Conservation (phyloP, 1,140 invertebrate genomes). For the Megathymus violae region DNA sequence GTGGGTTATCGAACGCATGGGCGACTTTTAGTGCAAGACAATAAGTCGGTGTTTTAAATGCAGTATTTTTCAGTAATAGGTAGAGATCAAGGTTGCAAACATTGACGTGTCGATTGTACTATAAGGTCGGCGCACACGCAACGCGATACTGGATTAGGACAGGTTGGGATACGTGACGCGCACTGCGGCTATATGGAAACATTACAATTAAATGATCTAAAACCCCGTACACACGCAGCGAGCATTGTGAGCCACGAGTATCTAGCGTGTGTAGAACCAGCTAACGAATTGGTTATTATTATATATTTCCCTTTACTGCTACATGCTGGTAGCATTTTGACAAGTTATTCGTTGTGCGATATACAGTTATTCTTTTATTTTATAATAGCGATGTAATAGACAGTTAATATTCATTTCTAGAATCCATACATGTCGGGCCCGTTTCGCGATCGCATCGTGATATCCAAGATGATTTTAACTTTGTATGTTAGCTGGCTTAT, state of each 20-base stretch:
- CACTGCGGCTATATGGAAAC: not conserved
- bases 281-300: too few relatives aligned
- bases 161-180: slow-evolving; percentile 3
- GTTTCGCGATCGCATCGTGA: not conserved
- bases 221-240: too few relatives aligned
- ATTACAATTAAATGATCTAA: not conserved
- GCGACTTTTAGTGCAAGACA: slow-evolving; percentile 63
- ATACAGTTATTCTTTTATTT: too few relatives aligned
- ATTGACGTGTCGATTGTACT: slow-evolving; percentile 44
- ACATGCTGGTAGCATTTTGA: too few relatives aligned
- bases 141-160: slow-evolving; percentile 23
- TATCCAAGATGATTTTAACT: not conserved
- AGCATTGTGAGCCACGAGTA: too few relatives aligned
- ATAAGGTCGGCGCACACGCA: slow-evolving; percentile 46
- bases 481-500: not conserved
- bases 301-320: too few relatives aligned
- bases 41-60: slow-evolving; percentile 77
- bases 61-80: slow-evolving; percentile 80
- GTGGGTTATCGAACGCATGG: slow-evolving; percentile 44
- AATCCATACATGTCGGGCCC: too few relatives aligned
- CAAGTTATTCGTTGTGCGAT: too few relatives aligned
- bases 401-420: too few relatives aligned
- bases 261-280: too few relatives aligned
- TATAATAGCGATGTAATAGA: too few relatives aligned
- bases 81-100: slow-evolving; percentile 75